Conservation (phyloP, 2,113 vertebrate species). For the Urocynchramus pylzowi region DNA sequence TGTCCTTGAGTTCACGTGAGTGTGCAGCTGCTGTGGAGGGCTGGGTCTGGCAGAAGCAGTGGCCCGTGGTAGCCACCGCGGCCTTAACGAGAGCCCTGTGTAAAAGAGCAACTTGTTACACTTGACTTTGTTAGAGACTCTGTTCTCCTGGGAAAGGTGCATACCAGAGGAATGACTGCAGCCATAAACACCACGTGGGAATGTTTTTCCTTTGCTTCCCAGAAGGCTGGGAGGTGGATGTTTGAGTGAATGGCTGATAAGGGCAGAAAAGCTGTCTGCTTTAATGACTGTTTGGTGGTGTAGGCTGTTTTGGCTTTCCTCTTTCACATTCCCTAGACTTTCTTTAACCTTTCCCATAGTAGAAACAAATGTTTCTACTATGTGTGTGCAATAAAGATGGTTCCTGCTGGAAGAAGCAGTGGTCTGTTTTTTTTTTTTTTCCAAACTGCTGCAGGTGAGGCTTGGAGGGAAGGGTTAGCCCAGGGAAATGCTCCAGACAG, state of each 20-base stretch:
- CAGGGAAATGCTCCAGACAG: not conserved
- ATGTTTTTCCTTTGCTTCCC: not conserved
- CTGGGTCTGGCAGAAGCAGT: not conserved
- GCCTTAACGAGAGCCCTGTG: not conserved
- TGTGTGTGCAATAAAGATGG: not conserved
- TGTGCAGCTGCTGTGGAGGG: not conserved
- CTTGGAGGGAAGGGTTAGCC: not conserved
- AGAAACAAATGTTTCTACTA: too few relatives aligned
- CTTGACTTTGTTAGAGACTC: not conserved
- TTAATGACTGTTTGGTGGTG: not conserved
- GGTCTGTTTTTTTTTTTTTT: not conserved
- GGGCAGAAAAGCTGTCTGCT: not conserved
- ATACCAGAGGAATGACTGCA: not conserved
- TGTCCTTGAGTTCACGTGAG: constrained; percentile 7
- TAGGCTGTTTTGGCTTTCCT: not conserved
- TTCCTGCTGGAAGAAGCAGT: not conserved
- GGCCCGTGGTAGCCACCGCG: not conserved
- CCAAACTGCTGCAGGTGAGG: not conserved
- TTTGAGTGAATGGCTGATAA: not conserved
- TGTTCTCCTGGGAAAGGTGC: not conserved
- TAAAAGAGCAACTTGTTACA: not conserved
- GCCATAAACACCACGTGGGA: not conserved
- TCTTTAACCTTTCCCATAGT: not conserved
- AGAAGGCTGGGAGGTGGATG: not conserved
- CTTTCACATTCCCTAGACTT: not conserved